Evolutionary conservation across 2,888 invertebrate species (phyloP).

Genomic region (Sycophila texana): DNA sequence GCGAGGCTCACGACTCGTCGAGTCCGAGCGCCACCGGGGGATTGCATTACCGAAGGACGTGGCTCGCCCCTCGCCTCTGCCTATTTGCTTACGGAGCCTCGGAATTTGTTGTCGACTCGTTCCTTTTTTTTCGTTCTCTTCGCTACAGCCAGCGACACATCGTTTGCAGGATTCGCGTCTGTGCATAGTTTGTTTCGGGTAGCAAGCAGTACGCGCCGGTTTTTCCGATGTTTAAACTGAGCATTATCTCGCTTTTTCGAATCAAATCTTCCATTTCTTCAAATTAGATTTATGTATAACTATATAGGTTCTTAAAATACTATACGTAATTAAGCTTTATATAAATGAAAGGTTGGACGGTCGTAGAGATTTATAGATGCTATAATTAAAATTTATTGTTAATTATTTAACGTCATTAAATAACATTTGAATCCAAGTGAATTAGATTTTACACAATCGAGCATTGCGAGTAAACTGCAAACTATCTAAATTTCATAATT

Average conservation of each 20-base stretch:
- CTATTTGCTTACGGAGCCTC: neutral
- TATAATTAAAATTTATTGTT: too few relatives aligned
- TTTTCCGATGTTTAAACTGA: neutral
- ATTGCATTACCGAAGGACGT: conserved; percentile 44
- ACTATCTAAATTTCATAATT: neutral
- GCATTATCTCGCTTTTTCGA: too few relatives aligned
- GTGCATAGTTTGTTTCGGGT: neutral
- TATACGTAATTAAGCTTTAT: neutral
- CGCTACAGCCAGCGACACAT: neutral
- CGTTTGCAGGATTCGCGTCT: neutral
- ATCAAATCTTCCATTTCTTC: too few relatives aligned
- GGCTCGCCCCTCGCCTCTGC: conserved; percentile 13
- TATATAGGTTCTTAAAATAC: too few relatives aligned
- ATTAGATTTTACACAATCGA: neutral
- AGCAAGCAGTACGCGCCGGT: neutral
- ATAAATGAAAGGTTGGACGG: too few relatives aligned
- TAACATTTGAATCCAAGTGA: too few relatives aligned
- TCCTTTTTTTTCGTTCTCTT: neutral
- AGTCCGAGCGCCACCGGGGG: conserved; percentile 14
- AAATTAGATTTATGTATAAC: too few relatives aligned
- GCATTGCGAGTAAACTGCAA: neutral
- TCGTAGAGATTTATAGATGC: too few relatives aligned
- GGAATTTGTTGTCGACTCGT: too few relatives aligned
- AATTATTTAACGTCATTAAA: too few relatives aligned
- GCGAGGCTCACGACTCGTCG: conserved; percentile 45